Evolutionary conservation across 2,113 vertebrate species (phyloP).

Genomic region (Rhombomys opimus): DNA sequence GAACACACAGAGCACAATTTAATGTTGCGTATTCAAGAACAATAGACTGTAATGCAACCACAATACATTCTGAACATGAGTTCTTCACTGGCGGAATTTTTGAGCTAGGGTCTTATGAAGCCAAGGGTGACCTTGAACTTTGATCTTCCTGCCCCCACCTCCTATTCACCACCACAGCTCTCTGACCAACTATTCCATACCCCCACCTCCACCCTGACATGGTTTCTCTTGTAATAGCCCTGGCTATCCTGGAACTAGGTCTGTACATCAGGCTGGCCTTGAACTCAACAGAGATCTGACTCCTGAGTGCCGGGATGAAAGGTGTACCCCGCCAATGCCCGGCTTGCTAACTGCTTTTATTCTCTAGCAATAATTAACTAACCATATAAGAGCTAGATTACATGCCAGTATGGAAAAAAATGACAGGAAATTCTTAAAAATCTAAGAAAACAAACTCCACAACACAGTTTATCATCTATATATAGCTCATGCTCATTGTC

Average conservation of each 20-base stretch:
- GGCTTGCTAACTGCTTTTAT: neutral
- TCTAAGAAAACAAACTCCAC: neutral
- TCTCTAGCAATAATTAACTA: slow-evolving; percentile 54
- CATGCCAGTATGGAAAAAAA: neutral
- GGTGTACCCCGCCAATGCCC: too few relatives aligned
- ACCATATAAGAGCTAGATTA: neutral
- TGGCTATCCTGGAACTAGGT: too few relatives aligned
- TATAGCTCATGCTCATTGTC: neutral
- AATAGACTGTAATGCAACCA: neutral
- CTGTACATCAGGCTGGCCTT: too few relatives aligned
- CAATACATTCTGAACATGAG: slow-evolving; percentile 21
- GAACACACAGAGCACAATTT: neutral
- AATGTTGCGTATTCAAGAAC: neutral
- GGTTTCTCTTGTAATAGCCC: too few relatives aligned
- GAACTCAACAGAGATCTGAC: too few relatives aligned
- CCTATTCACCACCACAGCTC: neutral
- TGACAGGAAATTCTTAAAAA: neutral
- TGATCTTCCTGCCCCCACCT: neutral
- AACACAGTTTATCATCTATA: neutral
- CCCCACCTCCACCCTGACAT: too few relatives aligned
- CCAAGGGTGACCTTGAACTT: neutral
- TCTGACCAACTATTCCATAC: neutral
- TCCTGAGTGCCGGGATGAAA: too few relatives aligned
- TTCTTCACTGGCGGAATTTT: neutral
- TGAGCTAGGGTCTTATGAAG: neutral